Base-by-base conservation (phyloP, 2,797 vertebrate species). In the Sebastes diaconus region DNA sequence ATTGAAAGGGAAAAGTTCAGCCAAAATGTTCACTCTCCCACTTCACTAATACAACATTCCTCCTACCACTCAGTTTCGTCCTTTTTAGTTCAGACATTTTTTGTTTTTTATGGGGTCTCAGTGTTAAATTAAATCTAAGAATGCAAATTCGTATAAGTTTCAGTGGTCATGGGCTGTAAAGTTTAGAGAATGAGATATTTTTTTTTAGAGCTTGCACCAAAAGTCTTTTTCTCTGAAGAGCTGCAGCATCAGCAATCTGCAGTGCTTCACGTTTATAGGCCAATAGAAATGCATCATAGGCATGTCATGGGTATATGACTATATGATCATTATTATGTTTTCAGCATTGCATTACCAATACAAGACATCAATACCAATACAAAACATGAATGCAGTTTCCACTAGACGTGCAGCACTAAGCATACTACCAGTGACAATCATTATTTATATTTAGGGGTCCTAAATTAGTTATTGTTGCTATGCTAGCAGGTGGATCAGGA, bases 1-100 rank as follows among this genome's bases (percentile, higher is more conserved):
- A 67, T 73, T 73, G 13, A 76, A 25, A 77, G 55, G 50, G 64
- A 70, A 81, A 81, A 73, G 79, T 87, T 81, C 74, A 84, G 39
- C 75, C 46, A 32, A 27, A 71, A 65, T 65, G n/a, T 52, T 77
- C 24, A 66, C 39, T 36, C 39, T 61, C 8, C 22, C 24, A 10
- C 68, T 68, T 52, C 61, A 63, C 30, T 54, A 25, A 22, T 25
- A 30, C 22, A 22, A n/a, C 13, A 46, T 25, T 46, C 24, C 22
- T 63, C 12, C 16, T 46, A 5, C 16, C n/a, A n/a, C n/a, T 52
- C 14, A 34, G 3, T n/a, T 20, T 67, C 29, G 7, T 22, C 13
- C 14, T 27, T 34, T 32, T 16, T 6, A 30, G 1, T 70, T 50
- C 16, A 10, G 32, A n/a, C 9, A 2, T 12, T 42, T 73, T 58